These are phyloP conservation scores for Polyommatus iphigenia DNA, from an alignment of 2,888 invertebrate species.

Conservation along the genomic window DNA sequence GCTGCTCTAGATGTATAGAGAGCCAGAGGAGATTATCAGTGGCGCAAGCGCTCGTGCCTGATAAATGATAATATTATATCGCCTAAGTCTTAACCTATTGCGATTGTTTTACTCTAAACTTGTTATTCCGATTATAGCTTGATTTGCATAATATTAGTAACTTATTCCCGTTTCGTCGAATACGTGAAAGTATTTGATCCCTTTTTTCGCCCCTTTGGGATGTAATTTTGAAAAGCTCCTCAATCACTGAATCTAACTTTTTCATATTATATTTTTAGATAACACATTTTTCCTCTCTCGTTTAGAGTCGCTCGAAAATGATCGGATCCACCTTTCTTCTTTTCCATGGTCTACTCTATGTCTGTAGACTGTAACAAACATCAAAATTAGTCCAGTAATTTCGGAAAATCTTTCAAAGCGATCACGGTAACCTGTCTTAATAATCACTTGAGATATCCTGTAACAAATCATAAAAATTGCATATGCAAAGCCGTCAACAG, in stretches of 20 bases:
- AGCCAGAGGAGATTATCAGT: conserved; percentile 10
- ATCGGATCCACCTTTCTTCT: background rate
- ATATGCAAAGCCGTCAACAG: conserved; percentile 63
- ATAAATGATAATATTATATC: conserved; percentile 24
- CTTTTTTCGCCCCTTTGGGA: too few relatives aligned
- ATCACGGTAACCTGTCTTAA: background rate
- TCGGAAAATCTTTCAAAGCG: background rate
- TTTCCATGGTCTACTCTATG: background rate
- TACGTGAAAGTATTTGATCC: too few relatives aligned
- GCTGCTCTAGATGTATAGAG: background rate
- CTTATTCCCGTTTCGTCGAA: too few relatives aligned
- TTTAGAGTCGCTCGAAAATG: background rate
- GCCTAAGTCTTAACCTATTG: conserved; percentile 7
- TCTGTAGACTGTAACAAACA: too few relatives aligned
- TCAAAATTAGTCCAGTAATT: background rate
- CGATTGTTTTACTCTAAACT: background rate
- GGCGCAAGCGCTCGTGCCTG: conserved; percentile 25
- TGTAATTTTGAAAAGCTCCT: too few relatives aligned
- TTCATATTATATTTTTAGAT: too few relatives aligned
- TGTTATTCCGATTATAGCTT: background rate
- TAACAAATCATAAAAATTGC: conserved; percentile 50
- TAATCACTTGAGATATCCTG: background rate
- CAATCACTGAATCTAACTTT: too few relatives aligned
- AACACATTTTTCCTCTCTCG: too few relatives aligned
- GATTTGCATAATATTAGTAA: background rate